phyloP scores from a whole-genome alignment of 2,888 invertebrate species.

The Drosophila cognata region DNA sequence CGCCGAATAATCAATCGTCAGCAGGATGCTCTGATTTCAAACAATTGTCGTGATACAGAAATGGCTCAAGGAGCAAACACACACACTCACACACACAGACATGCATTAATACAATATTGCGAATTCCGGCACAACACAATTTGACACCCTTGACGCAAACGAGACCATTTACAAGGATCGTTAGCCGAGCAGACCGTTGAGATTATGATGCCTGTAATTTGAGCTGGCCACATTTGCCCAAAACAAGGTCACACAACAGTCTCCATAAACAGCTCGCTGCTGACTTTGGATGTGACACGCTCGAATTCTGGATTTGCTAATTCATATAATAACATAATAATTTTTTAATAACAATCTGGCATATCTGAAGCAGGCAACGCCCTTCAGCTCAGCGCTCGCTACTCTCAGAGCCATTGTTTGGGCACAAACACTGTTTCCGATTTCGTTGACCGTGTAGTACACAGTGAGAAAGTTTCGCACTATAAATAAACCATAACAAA shows the following conservation, averaged over 20 bases:
- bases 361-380: slow-evolving; percentile 40
- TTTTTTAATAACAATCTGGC: slow-evolving; percentile 63
- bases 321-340: slow-evolving; percentile 58
- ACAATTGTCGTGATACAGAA: slow-evolving; percentile 56
- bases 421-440: slow-evolving; percentile 76
- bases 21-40: slow-evolving; percentile 73
- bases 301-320: slow-evolving; percentile 40
- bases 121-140: slow-evolving; percentile 64
- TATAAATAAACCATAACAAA: background rate
- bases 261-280: slow-evolving; percentile 3
- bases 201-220: slow-evolving; percentile 58
- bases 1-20: slow-evolving; percentile 26
- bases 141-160: slow-evolving; percentile 62
- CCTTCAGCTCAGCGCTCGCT: slow-evolving; percentile 38
- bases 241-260: slow-evolving; percentile 42
- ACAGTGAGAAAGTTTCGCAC: background rate
- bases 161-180: slow-evolving; percentile 51
- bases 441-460: slow-evolving; percentile 24
- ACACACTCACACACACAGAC: background rate
- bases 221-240: slow-evolving; percentile 60
- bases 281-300: slow-evolving; percentile 65
- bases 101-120: slow-evolving; percentile 73
- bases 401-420: slow-evolving; percentile 64
- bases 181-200: slow-evolving; percentile 38
- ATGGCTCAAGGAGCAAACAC: slow-evolving; percentile 37